Conservation (phyloP, 2,113 vertebrate species). For the Paraplagusia blochii region DNA sequence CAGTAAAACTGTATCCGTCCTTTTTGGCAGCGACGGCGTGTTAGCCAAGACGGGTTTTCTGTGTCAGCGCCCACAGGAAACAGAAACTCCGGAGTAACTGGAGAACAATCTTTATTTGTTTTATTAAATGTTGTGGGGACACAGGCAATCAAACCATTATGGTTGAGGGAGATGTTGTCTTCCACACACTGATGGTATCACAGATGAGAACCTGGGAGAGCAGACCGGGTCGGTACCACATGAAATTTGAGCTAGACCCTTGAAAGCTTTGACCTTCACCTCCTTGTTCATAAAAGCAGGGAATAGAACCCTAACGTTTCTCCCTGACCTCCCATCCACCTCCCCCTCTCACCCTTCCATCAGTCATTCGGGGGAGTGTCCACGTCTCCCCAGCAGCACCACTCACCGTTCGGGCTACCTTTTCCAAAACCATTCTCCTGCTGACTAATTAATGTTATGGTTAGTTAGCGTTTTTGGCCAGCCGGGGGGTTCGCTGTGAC, state of each 20-base stretch:
- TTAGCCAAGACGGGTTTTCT: conserved; percentile 24
- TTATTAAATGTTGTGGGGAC: conserved; percentile 58
- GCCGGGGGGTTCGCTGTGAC: conserved; percentile 63
- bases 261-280: conserved; percentile 46
- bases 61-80: conserved; percentile 33
- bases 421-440: conserved; percentile 58
- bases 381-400: conserved; percentile 52
- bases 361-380: conserved; percentile 65
- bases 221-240: conserved; percentile 27
- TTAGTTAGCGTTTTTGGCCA: conserved; percentile 73
- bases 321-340: conserved; percentile 20
- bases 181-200: conserved; percentile 56
- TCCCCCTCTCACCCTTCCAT: conserved; percentile 18
- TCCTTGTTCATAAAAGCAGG: conserved; percentile 7
- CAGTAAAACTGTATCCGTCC: conserved; percentile 41
- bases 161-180: conserved; percentile 49
- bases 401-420: conserved; percentile 51
- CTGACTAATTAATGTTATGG: conserved; percentile 76
- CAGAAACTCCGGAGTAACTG: conserved; percentile 46
- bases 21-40: conserved; percentile 27
- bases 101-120: conserved; percentile 63
- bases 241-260: conserved; percentile 48
- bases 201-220: conserved; percentile 43
- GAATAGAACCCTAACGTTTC: conserved; percentile 44
- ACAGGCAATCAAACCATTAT: conserved; percentile 62